phyloP scores from a whole-genome alignment of 2,113 vertebrate genomes.

The Calcarius ornatus region DNA sequence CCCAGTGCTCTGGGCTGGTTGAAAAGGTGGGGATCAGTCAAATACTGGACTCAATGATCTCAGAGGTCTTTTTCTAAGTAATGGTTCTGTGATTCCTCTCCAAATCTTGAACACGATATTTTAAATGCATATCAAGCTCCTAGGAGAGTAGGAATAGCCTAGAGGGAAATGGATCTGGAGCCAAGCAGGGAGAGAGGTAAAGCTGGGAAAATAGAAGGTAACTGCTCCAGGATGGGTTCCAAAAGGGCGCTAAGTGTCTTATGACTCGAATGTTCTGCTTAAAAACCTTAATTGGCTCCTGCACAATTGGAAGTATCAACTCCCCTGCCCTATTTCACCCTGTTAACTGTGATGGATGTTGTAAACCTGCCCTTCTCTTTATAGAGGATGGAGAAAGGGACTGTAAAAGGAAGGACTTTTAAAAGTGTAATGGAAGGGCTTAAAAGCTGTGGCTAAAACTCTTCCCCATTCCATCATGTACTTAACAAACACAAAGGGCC shows the following conservation, averaged over 20 bases:
- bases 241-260: not conserved
- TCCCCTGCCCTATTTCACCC: not conserved
- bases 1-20: not conserved
- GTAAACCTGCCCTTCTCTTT: not conserved
- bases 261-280: not conserved
- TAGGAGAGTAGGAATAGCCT: not conserved
- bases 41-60: not conserved
- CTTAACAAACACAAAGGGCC: not conserved
- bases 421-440: not conserved
- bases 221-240: not conserved
- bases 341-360: not conserved
- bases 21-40: not conserved
- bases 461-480: fast-evolving
- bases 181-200: not conserved
- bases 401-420: not conserved
- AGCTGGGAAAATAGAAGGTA: not conserved
- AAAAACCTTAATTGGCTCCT: not conserved
- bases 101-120: not conserved
- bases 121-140: not conserved
- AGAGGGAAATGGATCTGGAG: not conserved
- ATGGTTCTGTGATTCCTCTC: not conserved
- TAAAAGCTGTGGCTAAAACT: not conserved
- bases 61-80: not conserved
- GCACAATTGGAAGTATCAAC: not conserved
- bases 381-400: not conserved